Base-by-base conservation (phyloP, 2,797 vertebrate species). In the Clarias platycephalus region DNA sequence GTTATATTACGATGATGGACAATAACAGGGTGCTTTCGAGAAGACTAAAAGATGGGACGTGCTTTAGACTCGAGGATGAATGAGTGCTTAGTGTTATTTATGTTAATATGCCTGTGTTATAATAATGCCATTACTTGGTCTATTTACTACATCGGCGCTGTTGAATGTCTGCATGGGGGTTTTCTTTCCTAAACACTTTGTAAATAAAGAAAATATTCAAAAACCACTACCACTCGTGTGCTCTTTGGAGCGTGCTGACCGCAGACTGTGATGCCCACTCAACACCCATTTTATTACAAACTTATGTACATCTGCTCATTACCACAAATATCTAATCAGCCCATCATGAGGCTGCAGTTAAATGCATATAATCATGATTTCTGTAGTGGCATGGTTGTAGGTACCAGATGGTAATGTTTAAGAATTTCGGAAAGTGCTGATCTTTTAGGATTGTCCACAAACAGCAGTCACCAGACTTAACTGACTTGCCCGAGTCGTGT, bases 201-300 rank as follows among this genome's bases (percentile, higher is more conserved):
- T 90, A 89, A 90, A 89, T 90, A 90, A 88, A 90, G n/a, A 58
- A 55, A 80, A 55, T 81, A 80, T 86, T 80, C 31, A 82, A 89
- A 80, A 77, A 68, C 57, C 20, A 66, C 44, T 26, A 58, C 28
- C n/a, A 15, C 44, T 40, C 53, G 31, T 87, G 57, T 82, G 16
- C 16, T 89, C 66, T 79, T 60, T 84, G 26, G 49, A 12, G 53
- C 5, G 16, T 40, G 37, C 37, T 40, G 37, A 40, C 37, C 37
- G 6, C 37, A 40, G 37, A 44, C 37, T 68, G 63, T 12, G 70
- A 44, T 24, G 60, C 24, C 24, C 24, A 24, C 22, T 60, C 6
- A 60, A 20, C 58, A 9, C 20, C 58, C 22, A 60, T 8, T 24
- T 20, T 24, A 24, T 49, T 49, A 58, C 18, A 22, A 22, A 22